phyloP scores from a whole-genome alignment of 2,888 invertebrate genomes.

The Epirrita christyi region DNA sequence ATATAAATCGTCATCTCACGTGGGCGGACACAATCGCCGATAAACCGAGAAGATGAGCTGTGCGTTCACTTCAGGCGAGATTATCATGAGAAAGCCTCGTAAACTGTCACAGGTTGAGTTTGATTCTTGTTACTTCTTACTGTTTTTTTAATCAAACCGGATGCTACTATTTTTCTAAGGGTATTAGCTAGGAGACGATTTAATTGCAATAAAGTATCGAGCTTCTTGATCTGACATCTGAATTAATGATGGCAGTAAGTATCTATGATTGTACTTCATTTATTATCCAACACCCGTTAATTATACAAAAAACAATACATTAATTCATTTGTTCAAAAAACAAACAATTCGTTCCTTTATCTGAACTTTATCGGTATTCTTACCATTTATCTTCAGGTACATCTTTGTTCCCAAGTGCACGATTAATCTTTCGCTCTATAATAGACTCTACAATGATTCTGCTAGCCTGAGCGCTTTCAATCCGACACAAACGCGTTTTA shows the following conservation, averaged over 20 bases:
- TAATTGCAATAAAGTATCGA: no score
- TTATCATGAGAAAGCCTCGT: slow-evolving; percentile 39
- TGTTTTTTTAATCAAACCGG: no score
- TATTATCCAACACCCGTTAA: not conserved
- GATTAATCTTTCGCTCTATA: slow-evolving; percentile 32
- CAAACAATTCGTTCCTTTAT: slow-evolving; percentile 3
- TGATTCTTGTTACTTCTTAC: not conserved
- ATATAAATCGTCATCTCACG: slow-evolving; percentile 63
- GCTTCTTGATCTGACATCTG: not conserved
- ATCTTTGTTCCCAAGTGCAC: slow-evolving; percentile 29
- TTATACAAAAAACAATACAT: not conserved
- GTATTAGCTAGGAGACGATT: no score
- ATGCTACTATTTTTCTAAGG: no score
- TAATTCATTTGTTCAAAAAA: no score
- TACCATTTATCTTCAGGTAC: slow-evolving; percentile 12
- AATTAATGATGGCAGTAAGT: slow-evolving; percentile 1
- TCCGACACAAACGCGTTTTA: slow-evolving; percentile 26
- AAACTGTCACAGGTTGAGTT: slow-evolving; percentile 15
- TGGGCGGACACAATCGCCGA: slow-evolving; percentile 66
- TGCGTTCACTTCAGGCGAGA: slow-evolving; percentile 42
- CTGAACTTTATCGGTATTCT: slow-evolving; percentile 2
- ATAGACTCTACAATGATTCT: slow-evolving; percentile 22
- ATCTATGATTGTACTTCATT: not conserved
- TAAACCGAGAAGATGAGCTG: slow-evolving; percentile 56
- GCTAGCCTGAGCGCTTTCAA: slow-evolving; percentile 24